Percentiles rank a stretch among this genome's conserved stretches.
phyloP scores from a whole-genome alignment of 2,888 invertebrate species.

The Vanessa cardui region DNA sequence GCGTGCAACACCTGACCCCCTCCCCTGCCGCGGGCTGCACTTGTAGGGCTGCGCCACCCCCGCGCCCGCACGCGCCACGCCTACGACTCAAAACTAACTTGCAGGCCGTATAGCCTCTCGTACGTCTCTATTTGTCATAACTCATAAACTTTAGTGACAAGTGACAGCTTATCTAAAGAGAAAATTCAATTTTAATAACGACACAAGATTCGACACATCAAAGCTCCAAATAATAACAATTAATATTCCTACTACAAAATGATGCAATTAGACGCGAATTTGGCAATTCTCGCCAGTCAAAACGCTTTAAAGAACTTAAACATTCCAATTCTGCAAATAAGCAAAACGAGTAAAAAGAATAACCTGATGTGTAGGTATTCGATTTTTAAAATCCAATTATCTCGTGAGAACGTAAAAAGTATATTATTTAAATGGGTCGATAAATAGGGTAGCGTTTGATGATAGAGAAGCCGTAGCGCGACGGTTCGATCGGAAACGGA shows the following conservation, averaged over 20 bases:
- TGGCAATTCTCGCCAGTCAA: too few species aligned
- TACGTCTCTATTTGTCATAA: constrained; percentile 43
- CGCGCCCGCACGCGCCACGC: constrained; percentile 62
- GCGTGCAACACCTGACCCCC: constrained; percentile 68
- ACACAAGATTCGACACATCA: too few species aligned
- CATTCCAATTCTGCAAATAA: too few species aligned
- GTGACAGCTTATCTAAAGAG: constrained; percentile 14
- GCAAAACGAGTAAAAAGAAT: too few species aligned
- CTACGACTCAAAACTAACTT: constrained; percentile 50
- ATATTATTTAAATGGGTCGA: constrained; percentile 37
- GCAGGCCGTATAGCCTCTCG: constrained; percentile 26
- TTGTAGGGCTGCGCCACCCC: constrained; percentile 73
- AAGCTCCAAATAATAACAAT: too few species aligned
- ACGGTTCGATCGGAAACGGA: constrained; percentile 72
- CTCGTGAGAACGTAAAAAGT: constrained; percentile 6
- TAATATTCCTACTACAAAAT: too few species aligned
- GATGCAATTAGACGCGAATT: too few species aligned
- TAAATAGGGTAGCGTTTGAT: constrained; percentile 36
- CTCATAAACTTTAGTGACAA: constrained; percentile 45
- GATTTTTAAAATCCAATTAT: not conserved
- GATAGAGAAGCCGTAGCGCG: constrained; percentile 59
- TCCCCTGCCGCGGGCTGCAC: constrained; percentile 54
- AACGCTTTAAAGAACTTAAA: too few species aligned
- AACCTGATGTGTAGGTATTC: too few species aligned
- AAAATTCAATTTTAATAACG: too few species aligned